Evolutionary conservation across 2,113 vertebrate genomes (phyloP), one percentile per base, ranked within the genome.

Genomic region (Pagrus major): DNA sequence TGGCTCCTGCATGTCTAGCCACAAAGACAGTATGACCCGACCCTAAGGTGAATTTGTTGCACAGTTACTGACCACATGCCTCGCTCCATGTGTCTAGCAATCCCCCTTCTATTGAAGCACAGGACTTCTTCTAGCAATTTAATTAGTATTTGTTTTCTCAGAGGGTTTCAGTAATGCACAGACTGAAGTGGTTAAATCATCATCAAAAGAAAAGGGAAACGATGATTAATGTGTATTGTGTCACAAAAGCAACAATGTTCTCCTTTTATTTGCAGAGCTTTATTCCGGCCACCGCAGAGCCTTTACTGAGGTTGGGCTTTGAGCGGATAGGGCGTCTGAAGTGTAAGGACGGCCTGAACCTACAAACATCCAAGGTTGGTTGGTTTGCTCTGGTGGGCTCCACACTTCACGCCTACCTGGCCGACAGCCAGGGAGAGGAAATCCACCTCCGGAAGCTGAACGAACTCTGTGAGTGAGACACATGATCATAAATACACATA

Each of bases 401-500:
- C 21, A 87, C 83, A 0, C 96, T 99, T 51, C 93, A 93, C 0
- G 89, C 89, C 44, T 93, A 94, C 86, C 91, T 95, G 37, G 91
- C 95, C 11, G 93, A 94, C 35, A 87, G 90, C 10, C 82, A 86
- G 49, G 89, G 71, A 0, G 96, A 97, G 68, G 96, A 97, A 81
- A 95, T 98, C 78, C 96, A 97, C 76, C 96, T 99, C 37, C 95
- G 95, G 86, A 98, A 96, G 85, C 94, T 99, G 3, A 96, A 96
- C 59, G 98, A 99, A 80, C 96, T 99, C 76, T 99, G 97, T 99
- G 93, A 90, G 97, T 96, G 49, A 52, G 29, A 74, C 7, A n/a
- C 33, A 11, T 7, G 16, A 25, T 63, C 23, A 37, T 21, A 29
- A 27, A 27, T 23, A 35, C n/a, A 37, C 27, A 21, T n/a, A n/a